Conservation (phyloP, 2,113 vertebrate species). For the Tenrec ecaudatus region DNA sequence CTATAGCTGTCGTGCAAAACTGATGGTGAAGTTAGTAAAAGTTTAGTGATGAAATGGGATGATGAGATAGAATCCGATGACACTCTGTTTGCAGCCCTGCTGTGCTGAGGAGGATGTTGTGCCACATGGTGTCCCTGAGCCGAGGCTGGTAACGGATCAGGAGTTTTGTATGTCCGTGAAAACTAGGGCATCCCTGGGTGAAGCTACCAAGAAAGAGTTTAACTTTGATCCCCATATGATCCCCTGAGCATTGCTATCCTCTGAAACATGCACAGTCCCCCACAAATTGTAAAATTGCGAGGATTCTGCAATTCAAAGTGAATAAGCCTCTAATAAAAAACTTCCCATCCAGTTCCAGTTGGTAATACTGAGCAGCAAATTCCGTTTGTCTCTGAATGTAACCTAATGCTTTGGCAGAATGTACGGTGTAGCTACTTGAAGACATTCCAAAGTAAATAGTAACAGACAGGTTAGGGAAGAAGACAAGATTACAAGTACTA, state of each 20-base stretch:
- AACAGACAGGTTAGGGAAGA: background rate
- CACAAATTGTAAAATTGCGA: background rate
- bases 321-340: background rate
- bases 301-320: background rate
- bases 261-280: background rate
- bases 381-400: background rate
- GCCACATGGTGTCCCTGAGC: background rate
- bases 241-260: background rate
- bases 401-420: background rate
- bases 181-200: background rate
- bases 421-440: background rate
- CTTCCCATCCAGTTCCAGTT: background rate
- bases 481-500: background rate
- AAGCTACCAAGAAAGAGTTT: background rate
- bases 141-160: background rate
- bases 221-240: background rate
- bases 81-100: background rate
- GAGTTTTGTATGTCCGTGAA: background rate
- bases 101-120: background rate
- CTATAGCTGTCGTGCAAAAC: background rate
- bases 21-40: conserved; percentile 5
- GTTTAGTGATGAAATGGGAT: background rate
- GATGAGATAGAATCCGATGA: background rate
- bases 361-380: background rate
- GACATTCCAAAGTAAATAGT: background rate